These are phyloP conservation scores for Chouioia cunea DNA, from an alignment of 2,888 invertebrate species.

Conservation along the genomic window DNA sequence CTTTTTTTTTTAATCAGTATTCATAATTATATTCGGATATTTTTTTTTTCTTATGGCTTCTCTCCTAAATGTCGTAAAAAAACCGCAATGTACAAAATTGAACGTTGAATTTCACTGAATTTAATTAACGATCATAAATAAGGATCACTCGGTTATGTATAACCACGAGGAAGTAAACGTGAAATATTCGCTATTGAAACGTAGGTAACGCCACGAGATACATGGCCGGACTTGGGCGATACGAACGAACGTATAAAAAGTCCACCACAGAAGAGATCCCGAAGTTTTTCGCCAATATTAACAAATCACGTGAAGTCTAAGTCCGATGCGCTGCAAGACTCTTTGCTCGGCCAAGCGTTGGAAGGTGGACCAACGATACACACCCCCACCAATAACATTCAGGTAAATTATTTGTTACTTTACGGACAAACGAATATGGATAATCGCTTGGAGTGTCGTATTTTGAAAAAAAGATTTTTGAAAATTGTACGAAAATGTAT, in stretches of 20 bases:
- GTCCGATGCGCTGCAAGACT: slow-evolving; percentile 76
- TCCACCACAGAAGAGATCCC: slow-evolving; percentile 70
- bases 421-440: neutral
- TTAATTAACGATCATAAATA: too few species aligned
- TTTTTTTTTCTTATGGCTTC: too few species aligned
- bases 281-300: slow-evolving; percentile 65
- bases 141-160: too few species aligned
- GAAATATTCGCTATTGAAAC: slow-evolving; percentile 19
- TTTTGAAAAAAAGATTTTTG: slow-evolving; percentile 39
- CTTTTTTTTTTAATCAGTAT: too few species aligned
- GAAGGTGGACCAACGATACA: slow-evolving; percentile 80
- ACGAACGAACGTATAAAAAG: slow-evolving; percentile 71
- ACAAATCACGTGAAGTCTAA: slow-evolving; percentile 65
- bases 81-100: too few species aligned
- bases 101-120: too few species aligned
- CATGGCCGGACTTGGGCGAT: slow-evolving; percentile 76
- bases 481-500: slow-evolving; percentile 13
- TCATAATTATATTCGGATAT: too few species aligned
- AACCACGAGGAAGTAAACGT: too few species aligned
- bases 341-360: slow-evolving; percentile 81
- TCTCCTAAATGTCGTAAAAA: too few species aligned
- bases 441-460: neutral
- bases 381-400: slow-evolving; percentile 67
- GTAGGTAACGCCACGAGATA: slow-evolving; percentile 74
- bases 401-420: slow-evolving; percentile 63